Conservation (phyloP, 2,797 vertebrate species). For the Halcyon badia region DNA sequence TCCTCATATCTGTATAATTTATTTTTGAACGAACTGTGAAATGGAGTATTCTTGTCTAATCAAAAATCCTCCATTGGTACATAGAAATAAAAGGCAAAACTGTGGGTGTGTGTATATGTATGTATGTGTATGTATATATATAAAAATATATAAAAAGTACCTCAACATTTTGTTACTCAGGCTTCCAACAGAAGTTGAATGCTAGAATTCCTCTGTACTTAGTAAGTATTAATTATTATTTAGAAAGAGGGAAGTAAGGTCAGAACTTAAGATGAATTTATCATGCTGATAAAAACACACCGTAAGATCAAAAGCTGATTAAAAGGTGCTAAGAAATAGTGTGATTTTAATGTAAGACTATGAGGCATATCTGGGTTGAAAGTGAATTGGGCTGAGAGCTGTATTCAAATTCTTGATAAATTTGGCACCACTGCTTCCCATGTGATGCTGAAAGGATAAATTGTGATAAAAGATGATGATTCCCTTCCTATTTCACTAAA, state of each 20-base stretch:
- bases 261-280: neutral
- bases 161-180: neutral
- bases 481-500: neutral
- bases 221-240: neutral
- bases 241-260: neutral
- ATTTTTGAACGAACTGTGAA: neutral
- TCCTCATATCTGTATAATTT: neutral
- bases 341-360: neutral
- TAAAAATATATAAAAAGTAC: neutral
- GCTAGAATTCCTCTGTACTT: neutral
- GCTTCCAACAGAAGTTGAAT: neutral
- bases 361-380: neutral
- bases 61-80: neutral
- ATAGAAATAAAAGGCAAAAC: neutral
- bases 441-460: neutral
- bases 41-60: neutral
- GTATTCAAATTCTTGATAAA: neutral
- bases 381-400: neutral
- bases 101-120: neutral
- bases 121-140: neutral
- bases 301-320: neutral
- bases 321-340: neutral
- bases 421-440: neutral
- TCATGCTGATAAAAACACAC: neutral
- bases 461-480: neutral